phyloP scores from a whole-genome alignment of 2,888 invertebrate genomes.

The Lycocerus yunnanus region DNA sequence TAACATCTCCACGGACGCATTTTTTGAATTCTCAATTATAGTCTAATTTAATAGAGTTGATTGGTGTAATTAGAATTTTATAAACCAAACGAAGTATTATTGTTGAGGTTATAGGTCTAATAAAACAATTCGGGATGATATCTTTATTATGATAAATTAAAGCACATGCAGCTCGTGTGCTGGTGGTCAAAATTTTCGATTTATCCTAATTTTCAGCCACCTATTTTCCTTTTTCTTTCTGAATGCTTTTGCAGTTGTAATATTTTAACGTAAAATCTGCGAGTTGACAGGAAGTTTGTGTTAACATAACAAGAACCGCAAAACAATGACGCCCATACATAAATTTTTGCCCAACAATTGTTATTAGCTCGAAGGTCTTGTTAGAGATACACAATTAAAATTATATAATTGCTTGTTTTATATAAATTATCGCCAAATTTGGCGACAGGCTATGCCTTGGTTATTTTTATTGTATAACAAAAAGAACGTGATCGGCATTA shows the following conservation, averaged over 20 bases:
- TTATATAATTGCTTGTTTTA: background rate
- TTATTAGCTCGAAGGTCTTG: background rate
- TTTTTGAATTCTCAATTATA: background rate
- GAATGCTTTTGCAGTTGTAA: background rate
- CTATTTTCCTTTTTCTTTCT: too few relatives aligned
- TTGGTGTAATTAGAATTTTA: background rate
- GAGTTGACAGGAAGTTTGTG: background rate
- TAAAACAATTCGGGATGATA: too few relatives aligned
- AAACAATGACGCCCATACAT: background rate
- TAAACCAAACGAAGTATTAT: background rate
- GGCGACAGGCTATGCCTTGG: background rate
- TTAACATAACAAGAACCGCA: background rate
- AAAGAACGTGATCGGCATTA: background rate
- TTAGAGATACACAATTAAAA: background rate
- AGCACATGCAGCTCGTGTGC: too few relatives aligned
- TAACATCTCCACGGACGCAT: background rate
- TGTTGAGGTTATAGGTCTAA: too few relatives aligned
- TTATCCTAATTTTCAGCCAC: too few relatives aligned
- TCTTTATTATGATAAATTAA: too few relatives aligned
- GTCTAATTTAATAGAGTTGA: too few relatives aligned
- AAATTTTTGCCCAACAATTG: background rate
- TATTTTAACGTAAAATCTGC: background rate
- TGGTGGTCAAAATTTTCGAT: too few relatives aligned
- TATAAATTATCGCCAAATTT: background rate
- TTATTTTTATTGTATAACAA: background rate